Base-by-base conservation (phyloP, 2,888 invertebrate genomes). In the Lasius platythorax region DNA sequence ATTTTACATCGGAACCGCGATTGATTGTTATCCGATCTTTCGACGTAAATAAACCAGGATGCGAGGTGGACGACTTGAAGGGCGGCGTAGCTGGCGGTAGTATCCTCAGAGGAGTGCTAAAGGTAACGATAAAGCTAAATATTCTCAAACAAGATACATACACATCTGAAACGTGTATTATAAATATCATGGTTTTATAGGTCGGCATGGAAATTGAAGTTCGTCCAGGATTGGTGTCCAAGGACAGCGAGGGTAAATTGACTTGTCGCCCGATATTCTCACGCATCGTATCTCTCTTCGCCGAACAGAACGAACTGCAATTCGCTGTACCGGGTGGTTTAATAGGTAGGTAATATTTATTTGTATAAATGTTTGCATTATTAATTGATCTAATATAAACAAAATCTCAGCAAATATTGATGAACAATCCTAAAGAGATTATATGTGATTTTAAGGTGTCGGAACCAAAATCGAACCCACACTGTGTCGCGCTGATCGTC, bases 121-220 rank as follows among this genome's bases (percentile, higher is more conserved):
- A 98, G 95, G 96, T 96, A 91, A 53, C n/a, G 40, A 53, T 53
- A 53, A 53, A 67, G 30, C 53, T 50, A 43, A 15, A 9, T 15
- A 40, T 61, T 50, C 0, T n/a, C 3, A 6, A 68, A 56, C 3
- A 6, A 12, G 5, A 12, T 43, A n/a, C 5, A 53, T 8, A n/a
- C n/a, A 50, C 18, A 18, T 58, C 2, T 0, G 30, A 76, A 58
- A 61, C 23, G 4, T 43, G 11, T 43, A 33, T 56, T 1, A 37
- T 28, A n/a, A 28, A 74, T 37, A 40, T 2, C 5, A 18, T 6
- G 3, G 18, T 18, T 37, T 73, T 37, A 9, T 63, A 94, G 93
- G 98, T 99, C 88, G 99, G 99, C 63, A 99, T 99, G 96, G 99
- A 99, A 96, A 99, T 99, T 89, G 99, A 99, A 96, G 99, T 98